These are phyloP conservation scores for Strigamia transsilvanica DNA, from an alignment of 2,888 invertebrate species.

Conservation along the genomic window DNA sequence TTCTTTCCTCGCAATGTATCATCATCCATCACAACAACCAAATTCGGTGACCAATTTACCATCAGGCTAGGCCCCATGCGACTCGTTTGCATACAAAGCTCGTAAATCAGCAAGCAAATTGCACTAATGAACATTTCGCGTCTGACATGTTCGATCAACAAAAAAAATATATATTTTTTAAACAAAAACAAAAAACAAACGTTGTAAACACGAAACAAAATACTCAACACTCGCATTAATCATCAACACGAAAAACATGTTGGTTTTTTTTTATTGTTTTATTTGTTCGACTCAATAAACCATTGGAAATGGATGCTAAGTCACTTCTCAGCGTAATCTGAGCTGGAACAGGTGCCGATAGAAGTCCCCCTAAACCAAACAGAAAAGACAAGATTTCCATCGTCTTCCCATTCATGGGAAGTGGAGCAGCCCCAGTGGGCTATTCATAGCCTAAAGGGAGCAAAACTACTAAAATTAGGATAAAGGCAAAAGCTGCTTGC, in stretches of 20 bases:
- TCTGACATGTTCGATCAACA: slow-evolving; percentile 17
- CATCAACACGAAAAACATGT: background rate
- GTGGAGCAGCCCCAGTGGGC: slow-evolving; percentile 45
- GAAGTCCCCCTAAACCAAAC: slow-evolving; percentile 5
- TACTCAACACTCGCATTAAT: slow-evolving; percentile 10
- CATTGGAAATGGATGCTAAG: slow-evolving; percentile 18
- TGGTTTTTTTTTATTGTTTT: background rate
- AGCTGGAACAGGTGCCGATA: slow-evolving; percentile 37
- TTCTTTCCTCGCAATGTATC: slow-evolving; percentile 29
- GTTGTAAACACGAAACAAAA: slow-evolving; percentile 33
- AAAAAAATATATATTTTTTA: background rate
- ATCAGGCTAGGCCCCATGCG: slow-evolving; percentile 17
- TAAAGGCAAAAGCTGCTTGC: slow-evolving; percentile 33
- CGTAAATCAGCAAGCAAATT: slow-evolving; percentile 39
- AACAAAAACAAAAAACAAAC: background rate
- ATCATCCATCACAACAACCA: slow-evolving; percentile 42
- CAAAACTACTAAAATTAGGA: slow-evolving; percentile 45
- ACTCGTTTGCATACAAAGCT: slow-evolving; percentile 29
- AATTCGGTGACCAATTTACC: slow-evolving; percentile 40
- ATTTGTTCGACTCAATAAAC: slow-evolving; percentile 17
- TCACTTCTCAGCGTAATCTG: slow-evolving; percentile 24
- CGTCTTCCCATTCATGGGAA: slow-evolving; percentile 49
- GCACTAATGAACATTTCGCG: slow-evolving; percentile 39
- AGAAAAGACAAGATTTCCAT: slow-evolving; percentile 42
- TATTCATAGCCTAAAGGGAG: slow-evolving; percentile 46